A percentile compares a stretch with the other conserved stretches of the same genome.
These are phyloP conservation scores for Physella acuta DNA, from an alignment of 1,140 invertebrate species.

Conservation along the genomic window DNA sequence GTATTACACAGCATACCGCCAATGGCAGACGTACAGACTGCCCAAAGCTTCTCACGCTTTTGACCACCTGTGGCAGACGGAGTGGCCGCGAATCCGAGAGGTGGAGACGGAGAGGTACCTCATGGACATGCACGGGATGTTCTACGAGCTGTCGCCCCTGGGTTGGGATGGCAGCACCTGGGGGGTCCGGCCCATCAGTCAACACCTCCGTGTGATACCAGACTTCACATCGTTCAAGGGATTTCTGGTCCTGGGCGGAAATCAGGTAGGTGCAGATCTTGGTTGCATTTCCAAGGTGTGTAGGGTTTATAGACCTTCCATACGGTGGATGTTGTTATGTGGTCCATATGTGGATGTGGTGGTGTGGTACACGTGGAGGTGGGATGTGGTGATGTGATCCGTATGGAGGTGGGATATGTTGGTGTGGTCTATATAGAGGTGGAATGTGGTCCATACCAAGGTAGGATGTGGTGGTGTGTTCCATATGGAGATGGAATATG, in stretches of 20 bases:
- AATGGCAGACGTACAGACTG: constrained; percentile 36
- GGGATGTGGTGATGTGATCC: too few relatives aligned
- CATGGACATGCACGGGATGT: constrained; percentile 38
- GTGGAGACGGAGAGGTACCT: constrained; percentile 36
- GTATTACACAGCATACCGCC: constrained; percentile 25
- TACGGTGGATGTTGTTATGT: too few relatives aligned
- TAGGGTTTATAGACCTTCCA: too few relatives aligned
- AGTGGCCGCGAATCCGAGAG: constrained; percentile 35
- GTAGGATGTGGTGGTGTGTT: too few relatives aligned
- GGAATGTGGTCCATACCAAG: too few relatives aligned
- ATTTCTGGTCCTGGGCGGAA: constrained; percentile 32
- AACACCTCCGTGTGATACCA: constrained; percentile 33
- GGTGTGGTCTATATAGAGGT: too few relatives aligned
- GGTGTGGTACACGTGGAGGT: too few relatives aligned
- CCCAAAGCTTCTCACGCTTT: constrained; percentile 36
- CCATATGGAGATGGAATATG: too few relatives aligned
- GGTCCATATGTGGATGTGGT: too few relatives aligned
- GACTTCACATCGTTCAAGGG: constrained; percentile 35
- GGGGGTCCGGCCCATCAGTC: constrained; percentile 31
- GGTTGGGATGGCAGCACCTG: constrained; percentile 33
- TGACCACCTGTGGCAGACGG: constrained; percentile 39
- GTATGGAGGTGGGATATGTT: too few relatives aligned
- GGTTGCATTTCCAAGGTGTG: too few relatives aligned
- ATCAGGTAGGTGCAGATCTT: constrained; percentile 34
- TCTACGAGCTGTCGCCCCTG: constrained; percentile 35